Conservation (phyloP, 2,888 invertebrate species). For the Polylopha cassiicola region DNA sequence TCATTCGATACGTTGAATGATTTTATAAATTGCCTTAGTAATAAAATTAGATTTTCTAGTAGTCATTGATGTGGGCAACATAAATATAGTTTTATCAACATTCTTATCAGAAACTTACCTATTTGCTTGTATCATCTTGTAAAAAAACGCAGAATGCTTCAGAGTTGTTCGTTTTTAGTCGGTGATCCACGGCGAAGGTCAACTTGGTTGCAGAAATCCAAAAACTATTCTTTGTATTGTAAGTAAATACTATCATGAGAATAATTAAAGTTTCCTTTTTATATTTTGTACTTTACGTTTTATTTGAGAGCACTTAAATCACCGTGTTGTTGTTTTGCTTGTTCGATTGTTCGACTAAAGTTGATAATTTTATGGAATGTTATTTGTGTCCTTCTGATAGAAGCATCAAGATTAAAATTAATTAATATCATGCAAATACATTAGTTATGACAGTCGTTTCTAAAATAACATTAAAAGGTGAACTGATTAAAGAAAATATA, state of each 20-base stretch:
- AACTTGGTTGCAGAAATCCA: conserved; percentile 10
- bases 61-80: too few species aligned
- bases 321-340: conserved; percentile 31
- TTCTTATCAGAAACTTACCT: too few species aligned
- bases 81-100: too few species aligned
- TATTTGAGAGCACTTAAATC: conserved; percentile 52
- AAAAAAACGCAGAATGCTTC: conserved; percentile 45
- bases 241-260: conserved; percentile 28
- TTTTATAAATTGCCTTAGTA: conserved; percentile 9
- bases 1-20: conserved; percentile 13
- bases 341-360: conserved; percentile 46
- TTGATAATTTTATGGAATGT: conserved; percentile 21
- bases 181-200: not conserved
- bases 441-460: too few species aligned
- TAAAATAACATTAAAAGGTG: too few species aligned
- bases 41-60: too few species aligned
- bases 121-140: conserved; percentile 63
- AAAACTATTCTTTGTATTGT: conserved; percentile 15
- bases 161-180: conserved; percentile 22
- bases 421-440: conserved; percentile 25
- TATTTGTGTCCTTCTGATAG: conserved; percentile 46
- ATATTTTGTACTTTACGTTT: conserved; percentile 44
- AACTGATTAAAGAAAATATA: too few species aligned
- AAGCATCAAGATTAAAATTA: conserved; percentile 31
- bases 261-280: conserved; percentile 34